Evolutionary conservation across 1,140 invertebrate genomes (phyloP), one percentile per base, ranked within the genome.

Genomic region (Hyphantria cunea): DNA sequence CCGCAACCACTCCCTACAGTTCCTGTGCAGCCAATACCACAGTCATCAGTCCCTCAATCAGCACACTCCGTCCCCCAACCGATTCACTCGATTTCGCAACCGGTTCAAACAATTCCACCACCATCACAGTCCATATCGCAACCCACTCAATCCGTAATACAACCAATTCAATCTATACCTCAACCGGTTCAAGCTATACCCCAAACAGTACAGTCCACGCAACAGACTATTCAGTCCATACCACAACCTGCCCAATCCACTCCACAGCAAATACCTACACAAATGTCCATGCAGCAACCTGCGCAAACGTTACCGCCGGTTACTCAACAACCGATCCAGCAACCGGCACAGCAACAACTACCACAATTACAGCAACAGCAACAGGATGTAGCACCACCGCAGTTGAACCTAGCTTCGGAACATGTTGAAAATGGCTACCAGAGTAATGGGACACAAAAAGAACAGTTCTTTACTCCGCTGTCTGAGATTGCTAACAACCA

Each of bases 391-490:
- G 72, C 77, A 6, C 81, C 78, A 0, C 82, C 87, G 45, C 76
- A 82, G 61, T 64, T 89, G n/a, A 80, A 59, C 45, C 70, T 89
- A 0, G 74, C 72, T 6, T 53, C 73, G 5, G 82, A 86, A 5
- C 64, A 68, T 7, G 15, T 45, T 3, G 81, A 85, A 10, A 79
- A 76, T 44, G 74, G 68, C 6, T 68, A 72, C 44, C 62, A 71
- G 8, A 50, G 50, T 11, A 84, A 83, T 45, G 76, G 76, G 9
- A 55, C 55, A 5, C 74, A 75, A 25, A 87, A 86, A 39, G 87
- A 90, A 44, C 87, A 89, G 61, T 90, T 89, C 63, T 70, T 80
- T 0, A 90, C 87, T 3, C 87, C 87, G 5, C 66, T 90, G 74
- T 84, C 77, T 14, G 87, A 90, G 56, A 77, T 87, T 33, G 83